These are phyloP conservation scores for Psophia crepitans DNA, from an alignment of 2,113 vertebrate genomes.

Conservation along the genomic window DNA sequence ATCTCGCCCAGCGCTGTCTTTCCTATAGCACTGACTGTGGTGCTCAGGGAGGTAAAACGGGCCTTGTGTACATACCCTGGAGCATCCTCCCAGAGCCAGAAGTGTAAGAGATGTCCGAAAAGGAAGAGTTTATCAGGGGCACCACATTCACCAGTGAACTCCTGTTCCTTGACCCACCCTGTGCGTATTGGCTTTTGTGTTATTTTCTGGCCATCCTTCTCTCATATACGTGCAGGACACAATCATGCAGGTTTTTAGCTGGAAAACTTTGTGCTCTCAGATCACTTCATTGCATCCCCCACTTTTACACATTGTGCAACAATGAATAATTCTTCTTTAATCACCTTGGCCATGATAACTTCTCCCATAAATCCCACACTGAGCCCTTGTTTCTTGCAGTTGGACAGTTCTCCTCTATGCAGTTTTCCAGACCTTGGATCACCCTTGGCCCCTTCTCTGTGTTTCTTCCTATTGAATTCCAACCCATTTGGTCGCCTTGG, in stretches of 20 bases:
- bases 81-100: not conserved
- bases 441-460: not conserved
- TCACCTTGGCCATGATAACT: not conserved
- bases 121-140: not conserved
- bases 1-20: rapidly evolving
- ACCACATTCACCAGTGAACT: not conserved
- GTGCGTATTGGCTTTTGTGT: not conserved
- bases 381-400: not conserved
- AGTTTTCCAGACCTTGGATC: not conserved
- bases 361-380: not conserved
- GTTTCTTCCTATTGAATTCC: not conserved
- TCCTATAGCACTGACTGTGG: not conserved
- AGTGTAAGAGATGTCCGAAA: not conserved
- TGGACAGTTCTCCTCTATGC: not conserved
- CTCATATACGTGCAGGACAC: not conserved
- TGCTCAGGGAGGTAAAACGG: rapidly evolving
- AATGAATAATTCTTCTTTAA: not conserved
- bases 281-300: not conserved
- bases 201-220: not conserved
- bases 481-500: not conserved
- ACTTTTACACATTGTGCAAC: not conserved
- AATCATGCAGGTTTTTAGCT: not conserved
- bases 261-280: not conserved
- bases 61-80: not conserved
- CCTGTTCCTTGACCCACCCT: not conserved